Evolutionary conservation across 2,888 invertebrate genomes (phyloP).

Genomic region (Dolomedes plantarius): DNA sequence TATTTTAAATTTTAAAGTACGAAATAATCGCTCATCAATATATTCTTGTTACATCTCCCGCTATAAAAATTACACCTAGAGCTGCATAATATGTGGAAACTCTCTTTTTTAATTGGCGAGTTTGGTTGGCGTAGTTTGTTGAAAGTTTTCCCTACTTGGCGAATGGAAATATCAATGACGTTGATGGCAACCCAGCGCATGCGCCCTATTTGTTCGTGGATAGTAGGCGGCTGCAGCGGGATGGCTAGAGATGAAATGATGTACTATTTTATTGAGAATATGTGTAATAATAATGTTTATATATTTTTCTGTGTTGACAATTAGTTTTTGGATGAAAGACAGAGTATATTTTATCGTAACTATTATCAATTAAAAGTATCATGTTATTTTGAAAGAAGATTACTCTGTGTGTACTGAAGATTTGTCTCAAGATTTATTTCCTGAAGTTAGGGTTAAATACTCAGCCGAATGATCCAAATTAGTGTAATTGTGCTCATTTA

Average conservation of each 20-base stretch:
- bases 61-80: no score
- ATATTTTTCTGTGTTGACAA: conserved; percentile 29
- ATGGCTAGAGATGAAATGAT: background rate
- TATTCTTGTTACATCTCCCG: no score
- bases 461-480: conserved; percentile 15
- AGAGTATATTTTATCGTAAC: background rate
- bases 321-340: background rate
- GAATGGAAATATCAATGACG: conserved; percentile 15
- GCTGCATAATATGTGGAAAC: no score
- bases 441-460: conserved; percentile 47
- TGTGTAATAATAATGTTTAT: background rate
- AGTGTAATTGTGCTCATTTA: background rate
- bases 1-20: no score
- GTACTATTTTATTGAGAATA: background rate
- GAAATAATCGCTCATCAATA: no score
- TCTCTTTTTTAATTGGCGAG: no score
- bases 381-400: background rate
- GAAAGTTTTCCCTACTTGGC: conserved; percentile 13
- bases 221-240: conserved; percentile 58
- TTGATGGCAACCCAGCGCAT: conserved; percentile 46
- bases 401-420: background rate
- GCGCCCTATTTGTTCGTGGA: conserved; percentile 22
- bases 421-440: conserved; percentile 15
- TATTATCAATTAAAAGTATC: background rate
- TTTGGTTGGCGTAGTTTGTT: no score